Percentiles rank a stretch among this genome's conserved stretches.
Conservation (phyloP, 2,888 invertebrate species). For the Onthophagus sagittarius region DNA sequence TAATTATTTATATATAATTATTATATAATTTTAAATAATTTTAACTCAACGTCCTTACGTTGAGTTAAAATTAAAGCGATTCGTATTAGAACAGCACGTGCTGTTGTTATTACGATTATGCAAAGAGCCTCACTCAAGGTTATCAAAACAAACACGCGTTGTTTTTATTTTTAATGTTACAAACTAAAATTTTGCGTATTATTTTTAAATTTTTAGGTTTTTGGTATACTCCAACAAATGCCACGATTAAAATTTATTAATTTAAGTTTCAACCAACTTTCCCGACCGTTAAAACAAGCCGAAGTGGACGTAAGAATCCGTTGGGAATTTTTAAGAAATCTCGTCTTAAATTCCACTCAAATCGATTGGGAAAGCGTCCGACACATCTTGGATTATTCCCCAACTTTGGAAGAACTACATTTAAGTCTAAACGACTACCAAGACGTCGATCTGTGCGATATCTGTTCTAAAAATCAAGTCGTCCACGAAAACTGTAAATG, state of each 20-base stretch:
- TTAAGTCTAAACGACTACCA: slow-evolving; percentile 87
- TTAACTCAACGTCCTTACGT: too few species aligned
- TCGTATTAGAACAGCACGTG: not conserved
- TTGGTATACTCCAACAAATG: slow-evolving; percentile 81
- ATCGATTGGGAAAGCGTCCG: slow-evolving; percentile 82
- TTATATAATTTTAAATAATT: too few species aligned
- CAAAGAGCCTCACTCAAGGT: not conserved
- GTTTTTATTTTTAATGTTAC: not conserved
- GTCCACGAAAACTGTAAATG: slow-evolving; percentile 27
- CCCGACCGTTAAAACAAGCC: slow-evolving; percentile 60
- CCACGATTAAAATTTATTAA: slow-evolving; percentile 88
- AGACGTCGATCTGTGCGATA: slow-evolving; percentile 63
- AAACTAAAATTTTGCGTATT: not conserved
- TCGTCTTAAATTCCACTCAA: slow-evolving; percentile 84
- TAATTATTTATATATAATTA: too few species aligned
- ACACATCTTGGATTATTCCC: slow-evolving; percentile 69
- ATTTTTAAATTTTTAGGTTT: slow-evolving; percentile 57
- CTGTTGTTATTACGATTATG: not conserved
- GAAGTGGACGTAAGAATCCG: slow-evolving; percentile 40
- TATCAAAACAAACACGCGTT: not conserved
- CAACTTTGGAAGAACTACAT: slow-evolving; percentile 85
- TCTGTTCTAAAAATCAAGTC: not conserved
- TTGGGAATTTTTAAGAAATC: slow-evolving; percentile 65
- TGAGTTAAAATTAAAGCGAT: not conserved
- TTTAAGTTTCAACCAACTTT: slow-evolving; percentile 82